Base-by-base conservation (phyloP, 2,888 invertebrate genomes). In the Brachypalpus laphriformis region DNA sequence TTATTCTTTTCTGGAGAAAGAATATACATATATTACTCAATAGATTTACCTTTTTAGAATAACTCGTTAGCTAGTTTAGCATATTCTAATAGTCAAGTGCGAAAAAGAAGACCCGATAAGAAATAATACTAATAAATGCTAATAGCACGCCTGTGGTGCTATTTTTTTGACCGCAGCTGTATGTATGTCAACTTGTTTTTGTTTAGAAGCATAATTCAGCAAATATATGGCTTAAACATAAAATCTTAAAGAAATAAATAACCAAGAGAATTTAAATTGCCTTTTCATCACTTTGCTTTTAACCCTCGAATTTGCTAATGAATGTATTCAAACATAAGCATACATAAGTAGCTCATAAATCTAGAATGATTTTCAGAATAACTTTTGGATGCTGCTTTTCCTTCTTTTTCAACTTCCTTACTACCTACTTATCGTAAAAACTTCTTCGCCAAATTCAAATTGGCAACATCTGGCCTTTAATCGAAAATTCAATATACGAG, bases 401-500 rank as follows among this genome's bases (percentile, higher is more conserved):
- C 8, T 28, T 16, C 1, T 18, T 18, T 18, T 31, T 59, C 8
- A 3, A 25, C 42, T 25, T 63, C 63, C 47, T 9, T 47, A 14
- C 56, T 18, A 5, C 56, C 56, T 18, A 5, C 56, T 22, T 20
- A 51, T 51, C 51, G 25, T 51, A 51, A 14, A 51, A 51, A 31
- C 22, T 49, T 25, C 25, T 42, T 47, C 31, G 25, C 6, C 14
- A 5, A 47, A 28, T 11, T 18, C 11, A 45, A 63, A 45, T 63
- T 45, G 61, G 18, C 18, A 28, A 63, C 63, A 63, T 63, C 45
- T 63, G 63, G 18, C 31, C 28, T 18, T 4, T n/a, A 47, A 18
- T 28, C 45, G 42, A 61, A 25, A 16, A 8, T 25, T 9, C 20
- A 34, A 11, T 16, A 16, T 37, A 25, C 25, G 25, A 25, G 25